Evolutionary conservation across 2,888 invertebrate genomes (phyloP).

Genomic region (Diadromus collaris): DNA sequence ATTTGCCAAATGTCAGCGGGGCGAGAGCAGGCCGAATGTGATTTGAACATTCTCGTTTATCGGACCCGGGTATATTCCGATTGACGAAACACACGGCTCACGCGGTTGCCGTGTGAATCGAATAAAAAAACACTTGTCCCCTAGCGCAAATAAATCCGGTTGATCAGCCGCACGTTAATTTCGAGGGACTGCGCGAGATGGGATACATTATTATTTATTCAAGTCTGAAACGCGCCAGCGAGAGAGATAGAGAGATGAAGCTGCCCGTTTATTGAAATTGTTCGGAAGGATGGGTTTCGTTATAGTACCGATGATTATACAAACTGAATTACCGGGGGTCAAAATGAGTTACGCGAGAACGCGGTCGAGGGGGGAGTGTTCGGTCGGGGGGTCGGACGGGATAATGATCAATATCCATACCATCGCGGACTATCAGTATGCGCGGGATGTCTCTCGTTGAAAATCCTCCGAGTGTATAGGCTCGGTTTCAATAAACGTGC

Average conservation of each 20-base stretch:
- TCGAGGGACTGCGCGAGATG: slow-evolving; percentile 7
- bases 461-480: slow-evolving; percentile 25
- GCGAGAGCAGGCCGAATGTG: background rate
- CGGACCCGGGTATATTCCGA: background rate
- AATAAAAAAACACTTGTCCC: slow-evolving; percentile 4
- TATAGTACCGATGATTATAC: slow-evolving; percentile 59
- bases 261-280: slow-evolving; percentile 47
- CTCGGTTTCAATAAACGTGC: slow-evolving; percentile 57
- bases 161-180: slow-evolving; percentile 41
- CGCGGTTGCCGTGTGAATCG: background rate
- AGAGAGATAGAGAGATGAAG: background rate
- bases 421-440: slow-evolving; percentile 47
- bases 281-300: slow-evolving; percentile 30
- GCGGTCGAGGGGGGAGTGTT: slow-evolving; percentile 9
- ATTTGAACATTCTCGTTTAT: background rate
- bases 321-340: slow-evolving; percentile 51
- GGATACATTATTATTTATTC: slow-evolving; percentile 52
- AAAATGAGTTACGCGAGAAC: slow-evolving; percentile 55
- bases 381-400: slow-evolving; percentile 13
- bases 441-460: slow-evolving; percentile 30
- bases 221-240: slow-evolving; percentile 34
- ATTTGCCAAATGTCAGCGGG: slow-evolving; percentile 11
- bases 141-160: slow-evolving; percentile 35
- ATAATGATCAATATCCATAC: slow-evolving; percentile 58
- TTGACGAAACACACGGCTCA: background rate